These are phyloP conservation scores for Camponotus floridanus DNA, from an alignment of 1,140 invertebrate genomes.

Conservation along the genomic window DNA sequence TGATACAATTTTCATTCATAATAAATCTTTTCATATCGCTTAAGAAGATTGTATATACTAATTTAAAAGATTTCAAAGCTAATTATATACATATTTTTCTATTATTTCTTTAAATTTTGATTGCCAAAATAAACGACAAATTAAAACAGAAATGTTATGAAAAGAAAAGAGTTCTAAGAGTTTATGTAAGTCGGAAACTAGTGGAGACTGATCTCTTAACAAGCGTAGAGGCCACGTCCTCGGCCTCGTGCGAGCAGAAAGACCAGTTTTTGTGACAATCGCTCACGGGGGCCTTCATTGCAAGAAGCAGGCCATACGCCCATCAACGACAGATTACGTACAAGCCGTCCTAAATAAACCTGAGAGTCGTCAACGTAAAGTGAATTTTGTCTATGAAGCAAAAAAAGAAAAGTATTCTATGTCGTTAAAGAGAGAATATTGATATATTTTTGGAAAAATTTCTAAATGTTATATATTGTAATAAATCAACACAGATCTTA, in stretches of 20 bases:
- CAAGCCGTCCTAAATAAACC: constrained; percentile 64
- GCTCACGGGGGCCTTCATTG: constrained; percentile 52
- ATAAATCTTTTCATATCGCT: not conserved
- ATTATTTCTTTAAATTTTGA: not conserved
- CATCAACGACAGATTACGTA: constrained; percentile 69
- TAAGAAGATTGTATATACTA: not conserved
- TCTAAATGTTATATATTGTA: not conserved
- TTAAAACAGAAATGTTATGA: constrained; percentile 15
- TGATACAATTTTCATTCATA: not conserved
- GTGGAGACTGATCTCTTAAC: constrained; percentile 58
- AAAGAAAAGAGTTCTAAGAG: not conserved
- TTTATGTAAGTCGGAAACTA: constrained; percentile 40
- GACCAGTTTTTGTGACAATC: constrained; percentile 74
- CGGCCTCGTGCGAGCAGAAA: constrained; percentile 66
- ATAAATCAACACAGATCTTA: not conserved
- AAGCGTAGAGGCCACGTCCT: constrained; percentile 75
- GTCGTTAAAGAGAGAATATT: not conserved
- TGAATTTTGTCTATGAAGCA: constrained; percentile 12
- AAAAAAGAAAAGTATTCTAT: constrained; percentile 16
- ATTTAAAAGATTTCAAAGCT: not conserved
- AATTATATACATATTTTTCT: not conserved
- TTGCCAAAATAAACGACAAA: not conserved
- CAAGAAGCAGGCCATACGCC: constrained; percentile 58
- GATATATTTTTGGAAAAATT: not conserved
- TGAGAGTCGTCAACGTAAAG: constrained; percentile 23